Evolutionary conservation across 2,888 invertebrate genomes (phyloP).

Genomic region (Sphaerophoria taeniata): DNA sequence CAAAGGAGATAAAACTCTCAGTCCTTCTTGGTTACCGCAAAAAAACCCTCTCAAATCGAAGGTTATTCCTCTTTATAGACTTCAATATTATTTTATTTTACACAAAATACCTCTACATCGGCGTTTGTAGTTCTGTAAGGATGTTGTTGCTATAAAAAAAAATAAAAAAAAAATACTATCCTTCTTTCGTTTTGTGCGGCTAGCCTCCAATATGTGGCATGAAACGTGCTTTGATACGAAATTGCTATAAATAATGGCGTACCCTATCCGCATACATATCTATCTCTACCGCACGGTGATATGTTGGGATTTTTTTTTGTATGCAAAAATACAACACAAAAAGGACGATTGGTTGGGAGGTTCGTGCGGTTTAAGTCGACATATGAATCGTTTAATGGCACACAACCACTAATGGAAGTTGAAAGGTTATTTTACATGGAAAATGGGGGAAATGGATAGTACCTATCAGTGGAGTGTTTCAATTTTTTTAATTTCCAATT

Average conservation of each 20-base stretch:
- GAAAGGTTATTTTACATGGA: constrained; percentile 19
- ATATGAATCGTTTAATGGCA: constrained; percentile 46
- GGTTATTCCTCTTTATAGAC: constrained; percentile 26
- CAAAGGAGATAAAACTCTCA: neutral
- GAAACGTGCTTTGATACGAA: constrained; percentile 60
- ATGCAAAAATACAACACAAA: neutral
- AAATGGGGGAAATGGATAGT: neutral
- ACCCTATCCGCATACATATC: too few relatives aligned
- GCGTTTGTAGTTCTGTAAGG: too few relatives aligned
- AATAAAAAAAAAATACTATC: neutral
- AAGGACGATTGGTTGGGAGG: neutral
- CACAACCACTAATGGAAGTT: constrained; percentile 39
- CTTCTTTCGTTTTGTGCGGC: constrained; percentile 41
- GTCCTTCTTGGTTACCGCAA: neutral
- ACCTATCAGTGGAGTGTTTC: neutral
- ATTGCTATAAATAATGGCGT: constrained; percentile 29
- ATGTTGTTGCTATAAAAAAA: neutral
- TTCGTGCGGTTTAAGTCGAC: constrained; percentile 20
- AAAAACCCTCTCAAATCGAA: constrained; percentile 21
- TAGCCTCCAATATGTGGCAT: constrained; percentile 61
- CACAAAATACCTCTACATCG: neutral
- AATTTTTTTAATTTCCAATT: neutral
- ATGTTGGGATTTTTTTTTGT: neutral
- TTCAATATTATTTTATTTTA: neutral
- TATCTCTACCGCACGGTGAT: neutral